Evolutionary conservation across 2,797 vertebrate species (phyloP).

Genomic region (Champsocephalus gunnari): DNA sequence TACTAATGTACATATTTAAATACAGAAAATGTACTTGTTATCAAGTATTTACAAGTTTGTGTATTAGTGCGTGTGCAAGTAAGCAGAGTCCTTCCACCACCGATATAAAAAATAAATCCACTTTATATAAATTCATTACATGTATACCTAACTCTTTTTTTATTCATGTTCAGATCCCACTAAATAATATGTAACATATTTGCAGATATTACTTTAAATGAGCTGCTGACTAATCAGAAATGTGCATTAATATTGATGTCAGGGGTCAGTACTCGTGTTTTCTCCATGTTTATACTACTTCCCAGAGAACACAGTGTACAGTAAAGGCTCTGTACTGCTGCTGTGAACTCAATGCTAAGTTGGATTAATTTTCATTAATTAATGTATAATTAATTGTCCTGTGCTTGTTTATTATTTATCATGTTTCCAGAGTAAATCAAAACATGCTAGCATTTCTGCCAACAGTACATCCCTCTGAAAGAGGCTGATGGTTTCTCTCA

Average conservation of each 20-base stretch:
- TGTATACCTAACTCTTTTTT: not conserved
- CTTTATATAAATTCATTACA: not conserved
- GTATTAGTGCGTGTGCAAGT: not conserved
- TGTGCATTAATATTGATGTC: not conserved
- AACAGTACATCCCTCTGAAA: constrained; percentile 11
- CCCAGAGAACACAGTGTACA: no score
- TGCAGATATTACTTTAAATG: constrained; percentile 21
- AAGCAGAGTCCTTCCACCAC: not conserved
- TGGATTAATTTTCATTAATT: constrained; percentile 28
- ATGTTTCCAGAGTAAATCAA: constrained; percentile 32
- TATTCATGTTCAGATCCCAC: constrained; percentile 3
- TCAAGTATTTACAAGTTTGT: not conserved
- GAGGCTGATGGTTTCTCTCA: constrained; percentile 77
- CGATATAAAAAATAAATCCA: not conserved
- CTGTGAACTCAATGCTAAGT: constrained; percentile 30
- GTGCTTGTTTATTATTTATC: constrained; percentile 28
- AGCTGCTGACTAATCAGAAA: constrained; percentile 21
- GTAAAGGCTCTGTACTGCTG: constrained; percentile 1
- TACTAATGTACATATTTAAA: not conserved
- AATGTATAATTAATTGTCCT: constrained; percentile 37
- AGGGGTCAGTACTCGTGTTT: constrained; percentile 7
- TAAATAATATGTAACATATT: constrained; percentile 6
- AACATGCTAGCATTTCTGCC: constrained; percentile 18
- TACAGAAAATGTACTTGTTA: not conserved
- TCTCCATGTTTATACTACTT: not conserved